phyloP scores from a whole-genome alignment of 2,113 vertebrate species.

The Muntiacus muntjak region DNA sequence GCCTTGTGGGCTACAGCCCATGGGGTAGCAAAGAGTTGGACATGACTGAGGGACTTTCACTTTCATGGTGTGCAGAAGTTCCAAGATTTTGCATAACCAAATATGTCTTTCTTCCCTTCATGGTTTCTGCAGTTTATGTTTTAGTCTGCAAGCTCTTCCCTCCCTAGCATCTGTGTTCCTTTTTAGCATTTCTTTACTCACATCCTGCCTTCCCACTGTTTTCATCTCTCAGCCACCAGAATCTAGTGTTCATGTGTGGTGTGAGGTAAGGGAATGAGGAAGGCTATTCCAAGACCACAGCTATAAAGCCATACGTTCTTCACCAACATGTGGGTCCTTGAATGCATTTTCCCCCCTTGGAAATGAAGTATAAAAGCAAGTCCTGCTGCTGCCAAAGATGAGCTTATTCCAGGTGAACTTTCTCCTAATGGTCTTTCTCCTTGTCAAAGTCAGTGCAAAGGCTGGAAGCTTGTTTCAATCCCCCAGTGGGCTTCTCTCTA shows the following conservation, averaged over 20 bases:
- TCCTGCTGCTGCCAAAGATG: fast-evolving
- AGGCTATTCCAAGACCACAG: neutral
- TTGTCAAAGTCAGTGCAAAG: neutral
- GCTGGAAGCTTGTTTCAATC: neutral
- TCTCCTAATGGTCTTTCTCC: neutral
- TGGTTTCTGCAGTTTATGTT: neutral
- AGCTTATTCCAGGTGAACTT: neutral
- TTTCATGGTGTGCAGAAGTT: neutral
- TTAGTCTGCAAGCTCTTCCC: neutral
- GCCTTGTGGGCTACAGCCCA: neutral
- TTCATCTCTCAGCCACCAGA: fast-evolving
- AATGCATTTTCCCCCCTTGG: neutral
- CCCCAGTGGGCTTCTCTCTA: neutral
- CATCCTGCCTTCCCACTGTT: fast-evolving
- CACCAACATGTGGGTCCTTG: neutral
- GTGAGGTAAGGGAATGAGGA: neutral
- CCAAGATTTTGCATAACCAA: neutral
- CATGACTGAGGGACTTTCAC: neutral
- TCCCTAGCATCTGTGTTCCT: neutral
- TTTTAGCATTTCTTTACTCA: neutral
- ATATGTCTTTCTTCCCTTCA: neutral
- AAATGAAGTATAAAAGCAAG: neutral
- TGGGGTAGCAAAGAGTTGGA: neutral
- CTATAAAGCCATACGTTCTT: fast-evolving
- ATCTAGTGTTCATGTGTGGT: too few relatives aligned